Base-by-base conservation (phyloP, 2,797 vertebrate species). In the Phaenicophaeus curvirostris region DNA sequence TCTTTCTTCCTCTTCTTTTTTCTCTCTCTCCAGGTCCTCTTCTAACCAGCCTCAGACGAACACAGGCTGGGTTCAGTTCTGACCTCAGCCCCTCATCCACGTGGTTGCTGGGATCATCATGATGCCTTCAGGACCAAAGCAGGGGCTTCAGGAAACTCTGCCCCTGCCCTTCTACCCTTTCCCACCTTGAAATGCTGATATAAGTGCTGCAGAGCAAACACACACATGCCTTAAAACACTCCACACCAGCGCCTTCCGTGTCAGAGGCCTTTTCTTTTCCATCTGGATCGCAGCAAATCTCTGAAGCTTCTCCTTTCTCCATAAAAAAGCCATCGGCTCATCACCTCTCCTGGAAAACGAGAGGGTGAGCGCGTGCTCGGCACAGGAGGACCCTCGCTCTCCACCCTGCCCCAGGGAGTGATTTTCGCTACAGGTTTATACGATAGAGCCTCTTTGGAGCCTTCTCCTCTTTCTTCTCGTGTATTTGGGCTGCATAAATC, bases 21-120 rank as follows among this genome's bases (percentile, higher is more conserved):
- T 51, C 51, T 65, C 67, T 69, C 58, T 86, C 62, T 79, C 59
- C 97, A 99, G 99, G 94, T 98, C 98, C 0, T 4, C 92, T 51
- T 71, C 97, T 63, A 96, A 81, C 96, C 98, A 98, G 97, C 93
- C 94, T 76, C 98, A 95, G 97, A 94, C 95, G 11, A 98, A 96
- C 71, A 63, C 98, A 5, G 98, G 98, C 97, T 99, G 99, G 99
- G 99, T 99, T 88, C 99, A 99, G 96, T 99, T 99, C 96, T 99
- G 98, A 98, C 5, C 58, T 7, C 4, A 1, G 11, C 59, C 0
- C 2, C 20, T 57, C 39, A 69, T 46, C 93, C 54, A 2, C 0
- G 0, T 1, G 14, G 50, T 14, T 75, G 50, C 89, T 59, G 92
- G 66, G 71, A 87, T 87, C 28, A 1, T 65, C 3, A 0, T 2